Percentiles rank a stretch among this genome's conserved stretches.
phyloP scores from a whole-genome alignment of 2,113 vertebrate species.

The Ondatra zibethicus region DNA sequence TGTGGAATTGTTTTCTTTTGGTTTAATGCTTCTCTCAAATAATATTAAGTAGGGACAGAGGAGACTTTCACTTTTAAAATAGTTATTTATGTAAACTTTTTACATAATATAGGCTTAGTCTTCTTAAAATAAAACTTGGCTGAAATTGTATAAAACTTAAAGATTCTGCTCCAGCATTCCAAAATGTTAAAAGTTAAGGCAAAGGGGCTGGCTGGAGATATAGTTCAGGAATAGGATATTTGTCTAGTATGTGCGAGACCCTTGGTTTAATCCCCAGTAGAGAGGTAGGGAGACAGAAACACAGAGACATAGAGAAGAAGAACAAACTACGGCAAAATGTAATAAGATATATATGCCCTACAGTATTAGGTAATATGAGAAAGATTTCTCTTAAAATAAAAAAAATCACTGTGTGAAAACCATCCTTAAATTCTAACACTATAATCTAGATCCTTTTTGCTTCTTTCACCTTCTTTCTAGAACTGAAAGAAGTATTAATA shows the following conservation, averaged over 20 bases:
- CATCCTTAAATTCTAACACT: conserved; percentile 66
- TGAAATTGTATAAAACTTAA: conserved; percentile 57
- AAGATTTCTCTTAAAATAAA: conserved; percentile 61
- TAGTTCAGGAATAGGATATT: not conserved
- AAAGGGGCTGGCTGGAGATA: not conserved
- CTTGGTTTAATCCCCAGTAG: not conserved
- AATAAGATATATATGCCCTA: conserved; percentile 47
- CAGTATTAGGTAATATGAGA: conserved; percentile 60
- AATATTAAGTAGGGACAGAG: not conserved
- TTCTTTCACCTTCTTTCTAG: conserved; percentile 58
- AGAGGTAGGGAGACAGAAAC: not conserved
- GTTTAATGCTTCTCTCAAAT: conserved; percentile 52
- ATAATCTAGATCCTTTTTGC: conserved; percentile 51
- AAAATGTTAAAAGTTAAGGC: conserved; percentile 40
- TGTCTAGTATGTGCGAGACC: not conserved
- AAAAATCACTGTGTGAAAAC: conserved; percentile 64
- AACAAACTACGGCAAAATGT: conserved; percentile 52
- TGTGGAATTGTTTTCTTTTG: conserved; percentile 54
- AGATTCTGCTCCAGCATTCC: conserved; percentile 42
- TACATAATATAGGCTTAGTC: conserved; percentile 30
- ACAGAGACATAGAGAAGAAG: not conserved
- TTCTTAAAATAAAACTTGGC: conserved; percentile 62
- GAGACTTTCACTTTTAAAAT: conserved; percentile 44
- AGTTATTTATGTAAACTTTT: conserved; percentile 39
- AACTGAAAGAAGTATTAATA: conserved; percentile 56